Conservation (phyloP, 30 jellyfish, hydroid and myxozoan genomes). For the Clytia hemisphaerica region DNA sequence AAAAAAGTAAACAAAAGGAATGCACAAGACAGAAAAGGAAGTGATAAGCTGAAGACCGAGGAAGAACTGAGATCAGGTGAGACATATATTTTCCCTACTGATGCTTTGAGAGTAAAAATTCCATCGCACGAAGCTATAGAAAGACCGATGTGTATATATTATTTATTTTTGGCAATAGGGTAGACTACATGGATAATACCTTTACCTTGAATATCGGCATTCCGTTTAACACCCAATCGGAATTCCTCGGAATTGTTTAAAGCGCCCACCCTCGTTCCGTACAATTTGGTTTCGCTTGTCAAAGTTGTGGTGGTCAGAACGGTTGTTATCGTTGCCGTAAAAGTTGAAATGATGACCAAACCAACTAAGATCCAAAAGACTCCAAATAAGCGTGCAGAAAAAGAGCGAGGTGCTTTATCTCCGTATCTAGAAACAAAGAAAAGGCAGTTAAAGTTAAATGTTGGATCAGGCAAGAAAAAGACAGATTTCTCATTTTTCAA, state of each 20-base stretch:
- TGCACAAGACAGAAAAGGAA: too few relatives aligned
- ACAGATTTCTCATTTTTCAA: neutral
- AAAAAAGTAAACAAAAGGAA: too few relatives aligned
- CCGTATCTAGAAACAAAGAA: conserved; percentile 46
- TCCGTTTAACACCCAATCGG: conserved; percentile 84
- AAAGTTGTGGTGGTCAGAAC: conserved; percentile 78
- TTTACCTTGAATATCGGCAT: conserved; percentile 80
- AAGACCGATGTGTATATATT: too few relatives aligned
- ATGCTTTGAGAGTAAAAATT: too few relatives aligned
- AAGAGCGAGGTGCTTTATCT: conserved; percentile 88
- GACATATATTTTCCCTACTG: too few relatives aligned
- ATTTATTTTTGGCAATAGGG: too few relatives aligned
- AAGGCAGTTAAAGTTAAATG: neutral
- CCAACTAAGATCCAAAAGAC: conserved; percentile 83
- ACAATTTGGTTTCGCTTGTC: conserved; percentile 51
- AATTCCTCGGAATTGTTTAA: conserved; percentile 83
- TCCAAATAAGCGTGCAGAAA: conserved; percentile 73
- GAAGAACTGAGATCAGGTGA: too few relatives aligned
- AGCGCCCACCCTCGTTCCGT: conserved; percentile 96
- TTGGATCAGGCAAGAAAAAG: neutral
- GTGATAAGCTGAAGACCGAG: too few relatives aligned
- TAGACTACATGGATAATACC: neutral
- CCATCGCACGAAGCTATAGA: too few relatives aligned
- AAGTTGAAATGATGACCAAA: conserved; percentile 79
- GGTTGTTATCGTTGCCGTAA: conserved; percentile 90